Evolutionary conservation across 2,797 vertebrate species (phyloP).

Genomic region (Chelmon rostratus): DNA sequence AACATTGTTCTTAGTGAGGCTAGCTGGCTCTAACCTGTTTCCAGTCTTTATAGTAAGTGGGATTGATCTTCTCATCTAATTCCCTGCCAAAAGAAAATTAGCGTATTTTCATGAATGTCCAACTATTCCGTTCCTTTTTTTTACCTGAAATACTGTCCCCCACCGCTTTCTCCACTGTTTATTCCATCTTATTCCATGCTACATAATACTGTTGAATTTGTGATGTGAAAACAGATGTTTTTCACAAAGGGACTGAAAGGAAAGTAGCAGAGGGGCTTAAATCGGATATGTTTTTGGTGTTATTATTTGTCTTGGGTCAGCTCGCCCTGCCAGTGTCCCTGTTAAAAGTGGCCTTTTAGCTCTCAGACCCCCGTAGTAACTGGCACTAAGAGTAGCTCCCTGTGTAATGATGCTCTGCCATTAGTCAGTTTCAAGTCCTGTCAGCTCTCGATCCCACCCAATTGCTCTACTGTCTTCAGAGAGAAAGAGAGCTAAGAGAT

Average conservation of each 20-base stretch:
- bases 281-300: not conserved
- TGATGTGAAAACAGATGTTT: not conserved
- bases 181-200: not conserved
- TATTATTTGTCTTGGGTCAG: not conserved
- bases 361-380: not conserved
- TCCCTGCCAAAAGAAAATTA: not conserved
- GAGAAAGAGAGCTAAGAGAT: conserved; percentile 55
- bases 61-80: not conserved
- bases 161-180: not conserved
- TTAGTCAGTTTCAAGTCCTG: not conserved
- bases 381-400: not conserved
- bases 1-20: not conserved
- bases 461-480: conserved; percentile 20
- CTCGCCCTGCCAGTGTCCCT: not conserved
- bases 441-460: not conserved
- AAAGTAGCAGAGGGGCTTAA: not conserved
- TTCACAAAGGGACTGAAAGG: conserved; percentile 1
- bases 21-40: not conserved
- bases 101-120: not conserved
- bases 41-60: not conserved
- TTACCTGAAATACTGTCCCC: not conserved
- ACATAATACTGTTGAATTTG: not conserved
- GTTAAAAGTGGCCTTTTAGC: not conserved
- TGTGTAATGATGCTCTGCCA: not conserved
- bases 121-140: not conserved